Evolutionary conservation across 2,888 invertebrate species (phyloP).

Genomic region (Timema podura): DNA sequence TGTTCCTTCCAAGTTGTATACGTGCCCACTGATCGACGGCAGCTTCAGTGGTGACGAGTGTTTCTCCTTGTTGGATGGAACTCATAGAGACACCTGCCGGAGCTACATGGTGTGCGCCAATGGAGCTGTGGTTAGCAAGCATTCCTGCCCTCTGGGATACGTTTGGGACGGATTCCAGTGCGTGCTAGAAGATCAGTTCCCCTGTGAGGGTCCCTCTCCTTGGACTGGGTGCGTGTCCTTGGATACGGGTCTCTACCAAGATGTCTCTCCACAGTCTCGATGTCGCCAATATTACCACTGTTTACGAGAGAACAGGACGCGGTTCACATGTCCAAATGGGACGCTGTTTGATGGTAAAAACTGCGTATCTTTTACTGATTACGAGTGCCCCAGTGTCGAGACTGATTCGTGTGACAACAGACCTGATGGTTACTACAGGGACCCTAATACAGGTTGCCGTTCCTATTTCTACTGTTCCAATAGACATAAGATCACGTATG

Average conservation of each 20-base stretch:
- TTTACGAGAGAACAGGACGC: constrained; percentile 45
- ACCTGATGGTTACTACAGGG: constrained; percentile 53
- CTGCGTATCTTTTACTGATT: constrained; percentile 44
- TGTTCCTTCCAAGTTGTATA: constrained; percentile 36
- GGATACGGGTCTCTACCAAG: constrained; percentile 46
- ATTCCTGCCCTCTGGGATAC: constrained; percentile 48
- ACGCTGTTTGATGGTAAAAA: constrained; percentile 49
- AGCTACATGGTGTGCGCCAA: constrained; percentile 33
- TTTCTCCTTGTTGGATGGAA: background rate
- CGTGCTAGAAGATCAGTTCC: constrained; percentile 34
- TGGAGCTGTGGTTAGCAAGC: constrained; percentile 34
- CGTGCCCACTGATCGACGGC: constrained; percentile 17
- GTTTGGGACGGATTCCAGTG: constrained; percentile 53
- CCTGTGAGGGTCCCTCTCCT: constrained; percentile 33
- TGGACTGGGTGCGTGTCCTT: constrained; percentile 37
- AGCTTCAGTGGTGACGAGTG: background rate
- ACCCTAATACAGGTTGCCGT: constrained; percentile 50
- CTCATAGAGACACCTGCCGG: constrained; percentile 28
- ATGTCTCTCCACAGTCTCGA: constrained; percentile 49
- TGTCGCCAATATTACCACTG: constrained; percentile 54
- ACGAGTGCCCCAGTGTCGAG: constrained; percentile 50
- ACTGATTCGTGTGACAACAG: constrained; percentile 46
- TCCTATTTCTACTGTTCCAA: constrained; percentile 56
- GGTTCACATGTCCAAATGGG: constrained; percentile 46
- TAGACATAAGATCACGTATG: constrained; percentile 55